These are phyloP conservation scores for Anomalospiza imberbis DNA, from an alignment of 2,797 vertebrate species.

Conservation along the genomic window DNA sequence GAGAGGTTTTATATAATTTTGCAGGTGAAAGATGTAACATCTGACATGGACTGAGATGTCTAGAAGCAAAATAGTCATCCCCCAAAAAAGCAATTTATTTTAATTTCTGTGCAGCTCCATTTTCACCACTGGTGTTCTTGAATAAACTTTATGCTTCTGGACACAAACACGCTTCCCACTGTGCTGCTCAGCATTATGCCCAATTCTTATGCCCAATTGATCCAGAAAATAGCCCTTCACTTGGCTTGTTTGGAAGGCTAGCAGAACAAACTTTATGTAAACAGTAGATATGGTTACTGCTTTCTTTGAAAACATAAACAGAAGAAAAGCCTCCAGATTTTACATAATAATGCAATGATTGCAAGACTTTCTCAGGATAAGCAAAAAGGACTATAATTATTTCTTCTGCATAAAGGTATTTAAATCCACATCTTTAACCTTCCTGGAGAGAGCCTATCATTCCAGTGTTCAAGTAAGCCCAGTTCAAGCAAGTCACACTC, in stretches of 20 bases:
- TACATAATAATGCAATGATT: not conserved
- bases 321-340: not conserved
- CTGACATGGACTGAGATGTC: not conserved
- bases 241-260: not conserved
- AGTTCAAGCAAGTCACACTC: not conserved
- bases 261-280: not conserved
- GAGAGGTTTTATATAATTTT: not conserved
- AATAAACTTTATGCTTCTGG: not conserved
- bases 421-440: not conserved
- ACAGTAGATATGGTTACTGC: not conserved
- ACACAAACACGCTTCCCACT: not conserved
- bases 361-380: not conserved
- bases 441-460: not conserved
- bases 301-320: slow-evolving; percentile 1
- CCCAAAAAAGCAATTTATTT: rapidly evolving
- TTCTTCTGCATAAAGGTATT: not conserved
- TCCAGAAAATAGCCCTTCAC: not conserved
- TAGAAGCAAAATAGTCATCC: not conserved
- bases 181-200: not conserved
- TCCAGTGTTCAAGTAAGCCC: not conserved
- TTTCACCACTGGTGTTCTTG: not conserved
- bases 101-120: not conserved
- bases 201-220: not conserved
- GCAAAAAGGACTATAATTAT: not conserved
- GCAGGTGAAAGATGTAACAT: not conserved